A percentile compares a stretch with the other conserved stretches of the same genome.
Evolutionary conservation across 2,113 vertebrate species (phyloP).

Genomic region (Atractosteus spatula): DNA sequence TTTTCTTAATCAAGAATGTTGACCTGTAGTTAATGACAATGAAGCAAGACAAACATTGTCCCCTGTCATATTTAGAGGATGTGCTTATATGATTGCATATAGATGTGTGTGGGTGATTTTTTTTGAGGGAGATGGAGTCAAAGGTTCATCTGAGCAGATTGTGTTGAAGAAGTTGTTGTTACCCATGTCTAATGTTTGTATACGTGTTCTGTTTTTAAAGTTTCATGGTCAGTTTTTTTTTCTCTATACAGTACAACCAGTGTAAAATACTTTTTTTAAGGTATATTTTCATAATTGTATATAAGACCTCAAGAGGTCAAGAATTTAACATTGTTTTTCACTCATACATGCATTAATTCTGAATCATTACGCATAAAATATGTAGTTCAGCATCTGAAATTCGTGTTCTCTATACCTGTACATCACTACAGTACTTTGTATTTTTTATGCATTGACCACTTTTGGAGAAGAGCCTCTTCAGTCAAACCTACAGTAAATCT

Average conservation of each 20-base stretch:
- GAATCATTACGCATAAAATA: conserved; percentile 42
- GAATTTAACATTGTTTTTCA: conserved; percentile 4
- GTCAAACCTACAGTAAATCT: conserved; percentile 47
- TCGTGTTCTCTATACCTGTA: conserved; percentile 6
- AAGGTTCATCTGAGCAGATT: conserved; percentile 52
- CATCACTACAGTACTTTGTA: conserved; percentile 45
- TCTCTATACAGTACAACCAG: conserved; percentile 44
- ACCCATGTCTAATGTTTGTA: conserved; percentile 45
- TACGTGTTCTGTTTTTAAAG: conserved; percentile 68
- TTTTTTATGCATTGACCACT: conserved; percentile 42
- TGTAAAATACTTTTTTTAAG: conserved; percentile 65
- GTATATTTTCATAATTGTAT: conserved; percentile 63
- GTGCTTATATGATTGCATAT: conserved; percentile 92
- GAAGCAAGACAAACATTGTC: conserved; percentile 84
- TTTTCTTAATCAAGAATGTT: conserved; percentile 98
- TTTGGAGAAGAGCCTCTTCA: conserved; percentile 39
- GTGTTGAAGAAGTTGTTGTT: conserved; percentile 35
- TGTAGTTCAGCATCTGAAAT: conserved; percentile 14
- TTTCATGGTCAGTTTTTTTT: conserved; percentile 62
- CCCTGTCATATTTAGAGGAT: conserved; percentile 91
- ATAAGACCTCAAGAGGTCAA: conserved; percentile 36
- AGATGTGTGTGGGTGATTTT: conserved; percentile 51
- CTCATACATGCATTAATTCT: conserved; percentile 50
- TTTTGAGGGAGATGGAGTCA: conserved; percentile 45
- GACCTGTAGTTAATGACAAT: conserved; percentile 87